phyloP scores from a whole-genome alignment of 2,113 vertebrate genomes.

The Myiozetetes cayanensis region DNA sequence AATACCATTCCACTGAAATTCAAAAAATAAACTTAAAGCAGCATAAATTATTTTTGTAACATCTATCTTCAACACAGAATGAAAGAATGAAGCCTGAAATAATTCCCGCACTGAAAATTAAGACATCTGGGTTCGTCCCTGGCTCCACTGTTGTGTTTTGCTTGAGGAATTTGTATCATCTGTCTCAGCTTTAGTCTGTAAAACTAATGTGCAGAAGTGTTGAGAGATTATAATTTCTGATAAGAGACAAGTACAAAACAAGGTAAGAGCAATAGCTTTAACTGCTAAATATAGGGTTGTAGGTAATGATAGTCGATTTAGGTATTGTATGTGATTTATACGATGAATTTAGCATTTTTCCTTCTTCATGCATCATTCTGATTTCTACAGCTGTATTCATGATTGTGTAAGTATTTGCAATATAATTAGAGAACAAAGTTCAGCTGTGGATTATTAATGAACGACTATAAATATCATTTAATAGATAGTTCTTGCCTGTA shows the following conservation, averaged over 20 bases:
- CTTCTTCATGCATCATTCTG: background rate
- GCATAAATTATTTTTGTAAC: slow-evolving; percentile 18
- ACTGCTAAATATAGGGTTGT: background rate
- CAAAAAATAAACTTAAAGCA: background rate
- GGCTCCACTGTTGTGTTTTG: background rate
- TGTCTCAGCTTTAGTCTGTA: background rate
- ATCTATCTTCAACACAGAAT: background rate
- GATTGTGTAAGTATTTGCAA: background rate
- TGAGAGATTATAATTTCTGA: background rate
- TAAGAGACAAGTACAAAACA: background rate
- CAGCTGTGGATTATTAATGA: slow-evolving; percentile 1
- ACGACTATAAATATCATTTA: background rate
- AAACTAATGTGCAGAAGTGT: background rate
- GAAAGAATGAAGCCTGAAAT: slow-evolving; percentile 6
- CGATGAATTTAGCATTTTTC: background rate
- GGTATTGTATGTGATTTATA: background rate
- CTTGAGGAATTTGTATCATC: background rate
- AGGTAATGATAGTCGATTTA: background rate
- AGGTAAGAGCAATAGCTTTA: background rate
- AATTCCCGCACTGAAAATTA: slow-evolving; percentile 26
- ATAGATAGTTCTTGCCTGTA: background rate
- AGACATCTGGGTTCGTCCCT: background rate
- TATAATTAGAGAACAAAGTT: background rate
- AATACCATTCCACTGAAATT: background rate
- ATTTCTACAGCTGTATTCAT: background rate